Evolutionary conservation across 1,140 invertebrate species (phyloP).

Genomic region (Globodera rostochiensis): DNA sequence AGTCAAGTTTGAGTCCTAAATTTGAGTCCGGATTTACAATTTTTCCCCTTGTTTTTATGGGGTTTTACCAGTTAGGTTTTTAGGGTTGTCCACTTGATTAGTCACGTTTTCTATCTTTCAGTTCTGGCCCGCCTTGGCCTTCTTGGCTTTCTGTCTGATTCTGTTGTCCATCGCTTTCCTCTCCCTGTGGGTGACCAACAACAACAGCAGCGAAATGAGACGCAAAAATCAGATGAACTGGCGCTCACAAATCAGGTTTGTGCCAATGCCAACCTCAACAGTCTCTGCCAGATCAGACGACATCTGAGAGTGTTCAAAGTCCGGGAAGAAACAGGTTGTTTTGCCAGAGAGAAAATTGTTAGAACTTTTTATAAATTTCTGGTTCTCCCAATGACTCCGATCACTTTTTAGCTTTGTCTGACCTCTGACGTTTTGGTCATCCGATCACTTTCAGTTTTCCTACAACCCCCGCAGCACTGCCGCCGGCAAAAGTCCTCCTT

Average conservation of each 20-base stretch:
- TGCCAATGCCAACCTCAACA: not conserved
- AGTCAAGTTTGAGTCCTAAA: too few relatives aligned
- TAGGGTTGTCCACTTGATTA: too few relatives aligned
- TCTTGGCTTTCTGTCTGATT: constrained; percentile 9
- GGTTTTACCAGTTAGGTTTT: too few relatives aligned
- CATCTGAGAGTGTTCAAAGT: not conserved
- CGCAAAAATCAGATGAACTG: not conserved
- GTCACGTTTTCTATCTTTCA: not conserved
- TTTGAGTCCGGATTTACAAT: too few relatives aligned
- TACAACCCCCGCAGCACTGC: constrained; percentile 1
- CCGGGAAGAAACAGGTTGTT: not conserved
- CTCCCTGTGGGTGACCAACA: not conserved
- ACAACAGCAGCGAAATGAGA: constrained; percentile 1
- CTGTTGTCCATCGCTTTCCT: not conserved
- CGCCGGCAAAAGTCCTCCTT: constrained; percentile 45
- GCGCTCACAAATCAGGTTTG: not conserved
- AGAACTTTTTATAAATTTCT: too few relatives aligned
- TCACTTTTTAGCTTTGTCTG: too few relatives aligned
- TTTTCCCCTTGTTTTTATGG: too few relatives aligned
- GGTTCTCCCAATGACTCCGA: too few relatives aligned
- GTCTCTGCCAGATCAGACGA: not conserved
- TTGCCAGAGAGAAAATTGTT: too few relatives aligned
- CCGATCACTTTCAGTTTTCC: not conserved
- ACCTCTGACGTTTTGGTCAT: too few relatives aligned
- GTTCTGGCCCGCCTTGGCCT: not conserved